These are phyloP conservation scores for Oceanodroma tethys DNA, from an alignment of 2,113 vertebrate species.

Conservation along the genomic window DNA sequence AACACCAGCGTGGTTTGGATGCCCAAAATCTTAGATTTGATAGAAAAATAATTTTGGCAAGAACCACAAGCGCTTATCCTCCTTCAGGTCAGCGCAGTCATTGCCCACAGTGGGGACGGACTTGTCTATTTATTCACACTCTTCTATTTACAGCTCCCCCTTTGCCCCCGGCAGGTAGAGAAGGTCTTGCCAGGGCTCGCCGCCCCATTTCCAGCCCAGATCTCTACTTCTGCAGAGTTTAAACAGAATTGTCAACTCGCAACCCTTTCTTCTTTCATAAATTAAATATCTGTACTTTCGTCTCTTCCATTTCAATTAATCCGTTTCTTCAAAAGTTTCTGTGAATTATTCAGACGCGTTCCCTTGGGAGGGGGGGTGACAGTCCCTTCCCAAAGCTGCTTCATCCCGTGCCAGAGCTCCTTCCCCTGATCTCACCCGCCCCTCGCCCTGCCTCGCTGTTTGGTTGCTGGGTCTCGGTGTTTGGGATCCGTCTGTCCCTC, in stretches of 20 bases:
- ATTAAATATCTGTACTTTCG: accelerated
- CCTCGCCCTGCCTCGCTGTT: accelerated
- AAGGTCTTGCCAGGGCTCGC: background rate
- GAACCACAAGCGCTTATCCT: background rate
- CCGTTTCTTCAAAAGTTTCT: accelerated
- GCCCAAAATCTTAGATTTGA: background rate
- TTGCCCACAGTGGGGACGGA: accelerated
- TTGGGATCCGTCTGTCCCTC: background rate
- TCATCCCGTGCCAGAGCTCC: background rate
- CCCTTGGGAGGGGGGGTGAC: too few relatives aligned
- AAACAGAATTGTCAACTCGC: too few relatives aligned
- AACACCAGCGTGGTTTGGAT: accelerated
- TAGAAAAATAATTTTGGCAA: background rate
- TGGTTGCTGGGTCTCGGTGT: accelerated
- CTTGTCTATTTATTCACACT: background rate
- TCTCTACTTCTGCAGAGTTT: background rate
- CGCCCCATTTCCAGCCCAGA: accelerated
- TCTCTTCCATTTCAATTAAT: background rate
- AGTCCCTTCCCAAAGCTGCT: accelerated
- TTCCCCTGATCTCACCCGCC: background rate
- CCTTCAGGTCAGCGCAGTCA: too few relatives aligned
- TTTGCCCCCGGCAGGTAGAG: background rate
- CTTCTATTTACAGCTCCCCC: too few relatives aligned
- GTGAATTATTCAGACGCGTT: background rate
- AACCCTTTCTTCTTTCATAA: background rate